phyloP scores from a whole-genome alignment of 1,140 invertebrate species.

The Ceratosolen solmsi region DNA sequence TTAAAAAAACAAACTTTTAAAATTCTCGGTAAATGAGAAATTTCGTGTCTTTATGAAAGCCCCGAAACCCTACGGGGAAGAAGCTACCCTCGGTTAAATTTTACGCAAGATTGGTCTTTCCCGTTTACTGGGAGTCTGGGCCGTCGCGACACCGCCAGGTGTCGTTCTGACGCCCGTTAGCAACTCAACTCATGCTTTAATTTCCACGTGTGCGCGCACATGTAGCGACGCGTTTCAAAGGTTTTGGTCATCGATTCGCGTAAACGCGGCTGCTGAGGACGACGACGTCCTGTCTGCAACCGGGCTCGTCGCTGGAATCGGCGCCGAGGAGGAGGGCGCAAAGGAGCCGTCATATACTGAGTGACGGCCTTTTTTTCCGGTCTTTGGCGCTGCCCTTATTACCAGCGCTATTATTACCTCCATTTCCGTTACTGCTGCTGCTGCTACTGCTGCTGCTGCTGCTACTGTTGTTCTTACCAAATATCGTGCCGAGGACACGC shows the following conservation, averaged over 20 bases:
- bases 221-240: background rate
- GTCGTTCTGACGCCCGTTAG: background rate
- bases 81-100: background rate
- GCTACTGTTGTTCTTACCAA: constrained; percentile 81
- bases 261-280: constrained; percentile 68
- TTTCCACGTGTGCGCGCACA: background rate
- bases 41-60: background rate
- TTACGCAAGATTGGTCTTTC: background rate
- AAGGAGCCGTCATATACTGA: constrained; percentile 78
- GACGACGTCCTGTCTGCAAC: constrained; percentile 61
- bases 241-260: constrained; percentile 60
- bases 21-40: background rate
- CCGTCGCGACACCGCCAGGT: background rate
- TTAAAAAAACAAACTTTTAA: background rate
- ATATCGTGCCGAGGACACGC: constrained; percentile 84
- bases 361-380: constrained; percentile 83
- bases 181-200: background rate
- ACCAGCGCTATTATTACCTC: background rate
- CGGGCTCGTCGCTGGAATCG: constrained; percentile 62
- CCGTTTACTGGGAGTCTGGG: background rate
- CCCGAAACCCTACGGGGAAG: background rate
- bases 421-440: background rate
- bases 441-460: constrained; percentile 12
- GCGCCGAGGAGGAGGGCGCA: constrained; percentile 67
- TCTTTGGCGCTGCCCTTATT: constrained; percentile 70